Conservation (phyloP, 2,888 invertebrate species). For the Mylabris sibirica region DNA sequence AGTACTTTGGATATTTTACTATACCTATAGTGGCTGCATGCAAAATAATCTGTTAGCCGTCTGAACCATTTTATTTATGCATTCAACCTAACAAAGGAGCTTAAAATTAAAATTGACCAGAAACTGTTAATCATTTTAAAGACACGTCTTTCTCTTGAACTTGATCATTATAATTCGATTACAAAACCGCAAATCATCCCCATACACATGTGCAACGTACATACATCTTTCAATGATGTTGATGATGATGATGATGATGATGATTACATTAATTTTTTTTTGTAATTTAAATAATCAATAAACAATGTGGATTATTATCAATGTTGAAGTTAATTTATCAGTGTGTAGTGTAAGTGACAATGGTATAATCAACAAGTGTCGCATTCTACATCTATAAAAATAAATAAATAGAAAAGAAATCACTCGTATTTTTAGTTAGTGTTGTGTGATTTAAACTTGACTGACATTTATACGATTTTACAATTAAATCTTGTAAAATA, state of each 20-base stretch:
- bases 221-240: background rate
- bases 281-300: too few species aligned
- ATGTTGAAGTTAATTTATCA: background rate
- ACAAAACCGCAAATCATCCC: background rate
- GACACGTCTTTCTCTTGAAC: background rate
- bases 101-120: slow-evolving; percentile 2
- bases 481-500: slow-evolving; percentile 6
- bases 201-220: too few species aligned
- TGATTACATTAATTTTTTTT: too few species aligned
- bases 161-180: background rate
- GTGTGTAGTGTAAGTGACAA: too few species aligned
- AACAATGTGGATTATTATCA: too few species aligned
- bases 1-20: background rate
- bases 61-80: background rate
- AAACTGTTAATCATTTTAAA: background rate
- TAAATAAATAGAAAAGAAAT: slow-evolving; percentile 2
- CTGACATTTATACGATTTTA: slow-evolving; percentile 1
- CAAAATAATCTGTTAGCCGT: slow-evolving; percentile 6
- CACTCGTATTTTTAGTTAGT: background rate
- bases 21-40: background rate
- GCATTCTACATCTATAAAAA: background rate
- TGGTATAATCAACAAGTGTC: slow-evolving; percentile 4
- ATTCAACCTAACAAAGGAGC: background rate
- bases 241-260: too few species aligned
- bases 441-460: background rate